Evolutionary conservation across 2,888 invertebrate genomes (phyloP), one percentile per base, ranked within the genome.

Genomic region (Hedya salicella): DNA sequence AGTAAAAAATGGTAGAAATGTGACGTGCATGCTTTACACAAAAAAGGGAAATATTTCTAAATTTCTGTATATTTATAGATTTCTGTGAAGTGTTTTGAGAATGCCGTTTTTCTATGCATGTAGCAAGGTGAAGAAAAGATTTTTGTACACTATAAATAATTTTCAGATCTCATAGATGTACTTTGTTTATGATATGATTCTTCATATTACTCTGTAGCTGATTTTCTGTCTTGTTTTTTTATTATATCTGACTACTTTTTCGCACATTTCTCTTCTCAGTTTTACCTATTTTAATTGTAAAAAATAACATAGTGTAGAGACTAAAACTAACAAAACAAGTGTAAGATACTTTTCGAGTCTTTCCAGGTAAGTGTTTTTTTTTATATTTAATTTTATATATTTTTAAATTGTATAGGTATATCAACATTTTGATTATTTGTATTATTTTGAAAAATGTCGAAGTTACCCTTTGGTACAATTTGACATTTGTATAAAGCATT

Each of bases 181-280:
- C 13, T 52, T 13, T 54, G 25, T 14, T 21, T 6, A 17, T 40
- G 25, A 25, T 25, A 4, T 25, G 6, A 6, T 6, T 25, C 25
- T 25, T 25, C 9, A 36, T 36, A 9, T 36, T 36, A 9, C 11
- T 36, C 9, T 36, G 36, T 36, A 36, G 36, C 36, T 36, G 52
- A 68, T 46, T 36, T 75, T 72, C 75, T 70, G 68, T 69, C 70
- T 66, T 68, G 21, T n/a, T 68, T 56, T 65, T 61, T 60, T 67
- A 46, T 61, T 67, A 13, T 63, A 13, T 63, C 70, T 71, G 73
- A 75, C 21, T 70, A 80, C 87, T 88, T 87, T 91, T 91, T 91
- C 91, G 91, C 91, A 91, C 91, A 91, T 91, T 90, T 83, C 88
- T 90, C 89, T 87, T 83, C 73, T 68, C 70, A n/a, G 59, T 64